Percentiles rank a stretch among this genome's conserved stretches.
These are phyloP conservation scores for Lamprologus sp. DNA, from an alignment of 2,113 vertebrate genomes.

Conservation along the genomic window DNA sequence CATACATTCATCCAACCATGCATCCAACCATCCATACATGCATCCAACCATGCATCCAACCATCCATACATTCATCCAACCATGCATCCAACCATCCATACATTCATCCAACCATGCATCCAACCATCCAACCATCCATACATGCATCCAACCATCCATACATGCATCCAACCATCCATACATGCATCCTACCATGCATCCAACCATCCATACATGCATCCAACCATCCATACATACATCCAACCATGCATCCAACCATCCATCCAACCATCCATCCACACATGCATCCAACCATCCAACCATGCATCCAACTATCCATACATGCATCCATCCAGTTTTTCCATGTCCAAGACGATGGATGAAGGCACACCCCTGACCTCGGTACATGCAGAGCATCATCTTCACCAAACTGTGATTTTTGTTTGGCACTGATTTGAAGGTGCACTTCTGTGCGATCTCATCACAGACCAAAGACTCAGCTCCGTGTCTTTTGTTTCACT, in stretches of 20 bases:
- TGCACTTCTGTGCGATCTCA: background rate
- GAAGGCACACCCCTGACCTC: background rate
- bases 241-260: background rate
- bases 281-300: background rate
- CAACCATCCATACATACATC: too few relatives aligned
- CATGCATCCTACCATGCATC: too few relatives aligned
- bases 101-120: too few relatives aligned
- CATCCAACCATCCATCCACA: fast-evolving
- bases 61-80: too few relatives aligned
- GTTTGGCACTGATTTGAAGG: background rate
- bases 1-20: fast-evolving
- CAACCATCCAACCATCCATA: too few relatives aligned
- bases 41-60: fast-evolving
- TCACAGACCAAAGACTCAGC: background rate
- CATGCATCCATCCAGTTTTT: background rate
- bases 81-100: too few relatives aligned
- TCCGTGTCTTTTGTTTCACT: background rate
- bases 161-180: fast-evolving
- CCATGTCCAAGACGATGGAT: background rate
- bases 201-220: too few relatives aligned
- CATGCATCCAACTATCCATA: too few relatives aligned
- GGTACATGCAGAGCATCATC: background rate
- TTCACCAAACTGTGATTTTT: background rate
- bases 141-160: too few relatives aligned
- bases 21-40: too few relatives aligned